phyloP scores from a whole-genome alignment of 92 coral and sea anemone species.

The Parazoanthus swiftii region DNA sequence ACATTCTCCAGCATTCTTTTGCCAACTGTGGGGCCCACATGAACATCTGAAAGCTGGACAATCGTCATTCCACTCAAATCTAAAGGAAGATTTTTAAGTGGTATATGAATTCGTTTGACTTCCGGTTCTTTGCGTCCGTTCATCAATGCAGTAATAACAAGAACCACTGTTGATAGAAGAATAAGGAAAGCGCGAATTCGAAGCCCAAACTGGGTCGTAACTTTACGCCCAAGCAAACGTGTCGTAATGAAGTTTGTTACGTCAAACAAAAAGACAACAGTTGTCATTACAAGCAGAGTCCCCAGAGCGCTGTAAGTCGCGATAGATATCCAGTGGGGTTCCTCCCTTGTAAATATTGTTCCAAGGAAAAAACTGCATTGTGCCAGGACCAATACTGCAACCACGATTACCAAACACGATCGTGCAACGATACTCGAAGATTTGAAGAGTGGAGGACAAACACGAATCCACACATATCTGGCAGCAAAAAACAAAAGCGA shows the following conservation, averaged over 20 bases:
- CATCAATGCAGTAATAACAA: conserved; percentile 48
- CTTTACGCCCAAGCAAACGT: conserved; percentile 34
- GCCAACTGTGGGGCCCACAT: conserved; percentile 83
- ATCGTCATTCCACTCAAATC: conserved; percentile 68
- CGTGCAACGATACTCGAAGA: conserved; percentile 45
- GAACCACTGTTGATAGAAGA: conserved; percentile 35
- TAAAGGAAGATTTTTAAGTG: conserved; percentile 61
- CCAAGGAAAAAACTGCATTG: conserved; percentile 77
- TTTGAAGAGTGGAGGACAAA: conserved; percentile 57
- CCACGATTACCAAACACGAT: conserved; percentile 46
- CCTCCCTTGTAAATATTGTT: conserved; percentile 69
- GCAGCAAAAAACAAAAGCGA: conserved; percentile 67
- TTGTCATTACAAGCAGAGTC: conserved; percentile 53
- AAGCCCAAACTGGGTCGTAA: conserved; percentile 43
- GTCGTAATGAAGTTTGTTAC: conserved; percentile 31
- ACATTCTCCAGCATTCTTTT: conserved; percentile 61
- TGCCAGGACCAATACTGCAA: conserved; percentile 55
- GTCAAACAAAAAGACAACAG: conserved; percentile 60
- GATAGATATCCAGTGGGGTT: conserved; percentile 75
- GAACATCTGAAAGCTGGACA: conserved; percentile 79
- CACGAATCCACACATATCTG: conserved; percentile 70
- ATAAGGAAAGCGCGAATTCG: conserved; percentile 53
- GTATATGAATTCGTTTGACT: conserved; percentile 58
- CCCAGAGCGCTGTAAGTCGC: conserved; percentile 66
- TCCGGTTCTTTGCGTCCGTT: conserved; percentile 65